A percentile compares a stretch with the other conserved stretches of the same genome.
Conservation (phyloP, 2,113 vertebrate species). For the Ardeotis arabs region DNA sequence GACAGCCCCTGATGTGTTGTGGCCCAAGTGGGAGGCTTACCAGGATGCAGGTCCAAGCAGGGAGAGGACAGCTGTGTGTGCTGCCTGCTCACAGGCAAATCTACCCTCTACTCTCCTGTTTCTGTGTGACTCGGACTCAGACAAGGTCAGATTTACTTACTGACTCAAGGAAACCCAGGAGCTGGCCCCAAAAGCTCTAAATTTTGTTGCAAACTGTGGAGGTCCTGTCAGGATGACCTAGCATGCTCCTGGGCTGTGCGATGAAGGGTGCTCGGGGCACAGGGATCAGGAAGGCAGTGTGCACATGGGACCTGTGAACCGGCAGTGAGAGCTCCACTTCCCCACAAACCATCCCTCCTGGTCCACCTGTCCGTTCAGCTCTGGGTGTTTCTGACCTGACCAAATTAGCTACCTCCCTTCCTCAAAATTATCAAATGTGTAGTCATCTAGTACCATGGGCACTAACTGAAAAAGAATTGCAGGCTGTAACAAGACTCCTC, state of each 20-base stretch:
- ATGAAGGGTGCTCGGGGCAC: neutral
- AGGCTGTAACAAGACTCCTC: neutral
- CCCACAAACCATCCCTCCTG: neutral
- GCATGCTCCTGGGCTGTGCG: rapidly evolving
- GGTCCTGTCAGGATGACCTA: neutral
- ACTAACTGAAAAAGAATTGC: neutral
- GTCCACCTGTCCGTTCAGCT: neutral
- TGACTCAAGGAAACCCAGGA: neutral
- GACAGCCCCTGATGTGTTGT: neutral
- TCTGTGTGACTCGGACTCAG: neutral
- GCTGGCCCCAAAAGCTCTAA: neutral
- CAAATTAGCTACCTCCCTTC: neutral
- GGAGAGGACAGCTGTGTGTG: neutral
- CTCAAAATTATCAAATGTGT: neutral
- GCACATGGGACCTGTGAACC: neutral
- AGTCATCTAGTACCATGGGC: neutral
- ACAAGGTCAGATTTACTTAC: neutral
- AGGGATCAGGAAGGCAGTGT: neutral
- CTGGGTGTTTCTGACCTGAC: neutral
- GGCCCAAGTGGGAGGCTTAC: neutral
- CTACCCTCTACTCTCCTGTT: neutral
- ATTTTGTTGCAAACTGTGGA: neutral
- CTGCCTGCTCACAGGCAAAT: neutral
- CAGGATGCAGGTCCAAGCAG: rapidly evolving
- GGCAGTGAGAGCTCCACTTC: neutral